Conservation (phyloP, 2,888 invertebrate species). For the Drosophila rubida region DNA sequence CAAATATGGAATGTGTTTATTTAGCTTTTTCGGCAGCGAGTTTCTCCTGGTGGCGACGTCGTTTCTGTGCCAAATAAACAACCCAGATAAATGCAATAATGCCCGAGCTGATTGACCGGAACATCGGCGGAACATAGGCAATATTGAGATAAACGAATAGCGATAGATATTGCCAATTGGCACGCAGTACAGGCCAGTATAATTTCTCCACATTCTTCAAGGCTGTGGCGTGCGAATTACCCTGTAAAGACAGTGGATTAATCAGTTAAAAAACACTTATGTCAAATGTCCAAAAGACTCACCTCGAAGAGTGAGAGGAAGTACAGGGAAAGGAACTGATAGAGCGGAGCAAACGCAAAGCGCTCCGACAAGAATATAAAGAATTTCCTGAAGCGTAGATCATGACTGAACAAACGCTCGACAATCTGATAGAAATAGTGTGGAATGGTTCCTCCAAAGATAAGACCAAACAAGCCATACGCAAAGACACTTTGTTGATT, state of each 20-base stretch:
- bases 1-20: conserved; percentile 32
- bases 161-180: conserved; percentile 92
- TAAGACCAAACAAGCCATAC: conserved; percentile 90
- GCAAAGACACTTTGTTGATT: conserved; percentile 89
- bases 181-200: conserved; percentile 88
- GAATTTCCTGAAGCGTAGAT: conserved; percentile 86
- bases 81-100: conserved; percentile 92
- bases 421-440: conserved; percentile 90
- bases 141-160: conserved; percentile 91
- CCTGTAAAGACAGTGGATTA: conserved; percentile 82
- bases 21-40: conserved; percentile 58
- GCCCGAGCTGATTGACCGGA: conserved; percentile 90
- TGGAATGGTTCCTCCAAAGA: conserved; percentile 92
- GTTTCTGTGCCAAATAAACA: conserved; percentile 89
- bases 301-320: conserved; percentile 90
- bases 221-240: conserved; percentile 89
- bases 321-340: conserved; percentile 90
- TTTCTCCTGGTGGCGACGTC: conserved; percentile 86
- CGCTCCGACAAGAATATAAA: conserved; percentile 90
- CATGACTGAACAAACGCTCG: conserved; percentile 87
- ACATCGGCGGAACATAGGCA: conserved; percentile 91
- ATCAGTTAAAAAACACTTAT: not conserved
- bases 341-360: conserved; percentile 89
- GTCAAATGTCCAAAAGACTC: conserved; percentile 7
- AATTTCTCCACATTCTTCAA: conserved; percentile 87